These are phyloP conservation scores for Schizaphis graminum DNA, from an alignment of 2,888 invertebrate species.

Conservation along the genomic window DNA sequence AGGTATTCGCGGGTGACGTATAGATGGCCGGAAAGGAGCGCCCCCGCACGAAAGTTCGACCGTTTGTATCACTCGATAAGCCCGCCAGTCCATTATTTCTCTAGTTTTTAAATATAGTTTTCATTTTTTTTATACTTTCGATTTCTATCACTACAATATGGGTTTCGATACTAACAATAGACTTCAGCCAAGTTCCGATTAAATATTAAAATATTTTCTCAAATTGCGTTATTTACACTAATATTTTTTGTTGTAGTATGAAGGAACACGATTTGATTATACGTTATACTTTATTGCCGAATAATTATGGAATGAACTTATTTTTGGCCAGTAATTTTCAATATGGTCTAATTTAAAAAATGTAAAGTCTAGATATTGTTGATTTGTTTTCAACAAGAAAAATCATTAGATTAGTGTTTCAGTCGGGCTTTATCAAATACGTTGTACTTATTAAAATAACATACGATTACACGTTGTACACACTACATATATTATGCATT, in stretches of 20 bases:
- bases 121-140: neutral
- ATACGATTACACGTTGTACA: neutral
- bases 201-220: neutral
- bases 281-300: neutral
- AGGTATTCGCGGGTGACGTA: neutral
- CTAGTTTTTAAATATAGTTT: constrained; percentile 2
- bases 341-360: neutral
- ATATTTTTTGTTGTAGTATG: neutral
- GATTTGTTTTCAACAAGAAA: neutral
- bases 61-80: neutral
- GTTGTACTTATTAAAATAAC: neutral
- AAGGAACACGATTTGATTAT: neutral
- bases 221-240: neutral
- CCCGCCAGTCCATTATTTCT: neutral
- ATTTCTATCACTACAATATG: neutral
- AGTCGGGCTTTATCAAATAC: neutral
- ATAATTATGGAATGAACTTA: neutral
- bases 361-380: neutral
- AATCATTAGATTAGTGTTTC: neutral
- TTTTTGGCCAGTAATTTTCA: neutral
- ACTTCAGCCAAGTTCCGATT: neutral
- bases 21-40: constrained; percentile 3
- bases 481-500: neutral
- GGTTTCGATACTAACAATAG: neutral
- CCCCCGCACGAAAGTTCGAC: constrained; percentile 7